A percentile compares a stretch with the other conserved stretches of the same genome.
Evolutionary conservation across 2,113 vertebrate genomes (phyloP).

Genomic region (Stegastes partitus): DNA sequence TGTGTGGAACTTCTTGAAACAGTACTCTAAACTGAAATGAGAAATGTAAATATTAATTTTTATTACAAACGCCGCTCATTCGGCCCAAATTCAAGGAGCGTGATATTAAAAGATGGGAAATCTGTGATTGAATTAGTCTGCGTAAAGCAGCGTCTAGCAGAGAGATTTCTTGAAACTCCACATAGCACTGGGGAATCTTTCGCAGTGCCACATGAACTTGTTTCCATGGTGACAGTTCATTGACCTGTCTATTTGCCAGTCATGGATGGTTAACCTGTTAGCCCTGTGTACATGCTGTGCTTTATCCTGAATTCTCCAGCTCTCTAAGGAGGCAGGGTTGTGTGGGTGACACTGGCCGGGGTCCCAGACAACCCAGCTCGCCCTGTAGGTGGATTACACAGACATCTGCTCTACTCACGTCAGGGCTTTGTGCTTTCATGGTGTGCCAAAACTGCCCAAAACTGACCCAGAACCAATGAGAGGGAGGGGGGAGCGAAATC

Average conservation of each 20-base stretch:
- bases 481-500: not conserved
- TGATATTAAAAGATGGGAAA: constrained; percentile 1
- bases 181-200: not conserved
- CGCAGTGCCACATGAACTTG: not conserved
- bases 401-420: constrained; percentile 56
- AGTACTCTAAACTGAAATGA: not conserved
- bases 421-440: constrained; percentile 38
- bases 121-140: not conserved
- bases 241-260: constrained; percentile 42
- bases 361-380: constrained; percentile 42
- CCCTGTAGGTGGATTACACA: constrained; percentile 52
- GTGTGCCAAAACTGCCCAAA: constrained; percentile 15
- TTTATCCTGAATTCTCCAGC: constrained; percentile 21
- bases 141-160: not conserved
- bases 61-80: not conserved
- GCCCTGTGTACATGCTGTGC: constrained; percentile 23
- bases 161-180: not conserved
- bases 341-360: constrained; percentile 51
- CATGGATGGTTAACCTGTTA: constrained; percentile 35
- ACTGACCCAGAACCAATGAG: constrained; percentile 15
- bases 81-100: not conserved
- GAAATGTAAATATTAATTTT: not conserved
- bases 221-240: constrained; percentile 55
- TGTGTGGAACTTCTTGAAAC: not conserved
- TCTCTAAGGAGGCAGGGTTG: constrained; percentile 31